phyloP scores from a whole-genome alignment of 2,797 vertebrate genomes.

The Lemur catta region DNA sequence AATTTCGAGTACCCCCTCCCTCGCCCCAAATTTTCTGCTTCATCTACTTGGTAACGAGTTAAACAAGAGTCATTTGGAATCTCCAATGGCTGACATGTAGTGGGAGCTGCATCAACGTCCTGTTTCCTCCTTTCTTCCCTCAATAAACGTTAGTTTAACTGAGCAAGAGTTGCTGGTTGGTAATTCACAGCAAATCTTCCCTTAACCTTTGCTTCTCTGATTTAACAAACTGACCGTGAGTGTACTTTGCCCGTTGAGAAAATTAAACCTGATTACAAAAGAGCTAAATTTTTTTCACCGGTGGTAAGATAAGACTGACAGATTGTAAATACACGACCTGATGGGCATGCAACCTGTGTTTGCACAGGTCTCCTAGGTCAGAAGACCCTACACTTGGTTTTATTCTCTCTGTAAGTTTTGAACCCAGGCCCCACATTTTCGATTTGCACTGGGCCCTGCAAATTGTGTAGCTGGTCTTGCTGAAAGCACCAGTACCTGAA shows the following conservation, averaged over 20 bases:
- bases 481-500: not conserved
- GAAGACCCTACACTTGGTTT: not conserved
- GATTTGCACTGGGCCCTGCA: not conserved
- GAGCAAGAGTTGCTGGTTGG: not conserved
- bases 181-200: not conserved
- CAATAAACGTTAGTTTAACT: not conserved
- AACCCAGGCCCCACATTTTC: not conserved
- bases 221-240: not conserved
- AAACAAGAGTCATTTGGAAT: not conserved
- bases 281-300: not conserved
- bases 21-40: rapidly evolving
- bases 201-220: not conserved
- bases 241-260: not conserved
- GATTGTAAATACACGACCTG: not conserved
- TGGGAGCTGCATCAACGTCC: not conserved
- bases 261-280: not conserved
- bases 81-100: not conserved
- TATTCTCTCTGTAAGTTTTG: not conserved
- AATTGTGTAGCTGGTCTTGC: not conserved
- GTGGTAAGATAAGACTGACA: not conserved
- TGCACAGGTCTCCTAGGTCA: not conserved
- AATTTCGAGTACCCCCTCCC: not conserved
- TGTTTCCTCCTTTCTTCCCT: not conserved
- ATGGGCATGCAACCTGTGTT: not conserved
- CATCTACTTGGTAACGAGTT: not conserved